A percentile compares a stretch with the other conserved stretches of the same genome.
phyloP scores from a whole-genome alignment of 2,888 invertebrate genomes.

The Saturnia japonica region DNA sequence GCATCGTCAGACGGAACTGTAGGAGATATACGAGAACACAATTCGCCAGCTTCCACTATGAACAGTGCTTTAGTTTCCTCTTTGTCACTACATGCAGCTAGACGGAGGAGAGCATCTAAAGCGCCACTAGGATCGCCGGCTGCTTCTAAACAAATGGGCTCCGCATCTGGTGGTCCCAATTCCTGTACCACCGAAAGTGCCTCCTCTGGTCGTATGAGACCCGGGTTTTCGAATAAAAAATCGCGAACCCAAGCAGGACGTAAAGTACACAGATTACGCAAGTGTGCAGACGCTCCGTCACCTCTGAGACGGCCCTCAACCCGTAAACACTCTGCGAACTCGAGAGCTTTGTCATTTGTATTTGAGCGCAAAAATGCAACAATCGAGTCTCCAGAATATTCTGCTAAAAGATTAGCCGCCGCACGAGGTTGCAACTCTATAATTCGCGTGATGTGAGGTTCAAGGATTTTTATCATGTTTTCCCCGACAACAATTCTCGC shows the following conservation, averaged over 20 bases:
- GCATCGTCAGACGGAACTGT: constrained; percentile 48
- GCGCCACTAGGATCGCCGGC: constrained; percentile 66
- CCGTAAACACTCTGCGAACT: constrained; percentile 48
- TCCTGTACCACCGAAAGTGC: constrained; percentile 60
- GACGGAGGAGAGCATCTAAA: constrained; percentile 55
- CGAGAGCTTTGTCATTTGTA: constrained; percentile 37
- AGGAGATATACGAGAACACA: constrained; percentile 58
- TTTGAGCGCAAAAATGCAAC: constrained; percentile 12
- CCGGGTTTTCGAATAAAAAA: constrained; percentile 57
- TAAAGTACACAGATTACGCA: constrained; percentile 55
- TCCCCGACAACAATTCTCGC: constrained; percentile 42
- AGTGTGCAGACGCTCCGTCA: constrained; percentile 54
- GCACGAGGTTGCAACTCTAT: constrained; percentile 57
- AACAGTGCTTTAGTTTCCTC: constrained; percentile 34
- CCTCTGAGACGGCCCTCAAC: constrained; percentile 43
- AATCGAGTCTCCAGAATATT: constrained; percentile 43
- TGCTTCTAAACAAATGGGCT: constrained; percentile 67
- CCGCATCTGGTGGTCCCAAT: constrained; percentile 56
- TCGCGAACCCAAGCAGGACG: constrained; percentile 50
- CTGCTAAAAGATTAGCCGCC: constrained; percentile 56
- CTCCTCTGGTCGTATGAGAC: constrained; percentile 67
- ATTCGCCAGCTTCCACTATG: constrained; percentile 50
- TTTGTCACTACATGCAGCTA: constrained; percentile 38
- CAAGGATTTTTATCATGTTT: constrained; percentile 35
- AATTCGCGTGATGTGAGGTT: constrained; percentile 46